Percentiles rank a stretch among this genome's conserved stretches.
These are phyloP conservation scores for Tillus elongatus DNA, from an alignment of 2,888 invertebrate species.

Conservation along the genomic window DNA sequence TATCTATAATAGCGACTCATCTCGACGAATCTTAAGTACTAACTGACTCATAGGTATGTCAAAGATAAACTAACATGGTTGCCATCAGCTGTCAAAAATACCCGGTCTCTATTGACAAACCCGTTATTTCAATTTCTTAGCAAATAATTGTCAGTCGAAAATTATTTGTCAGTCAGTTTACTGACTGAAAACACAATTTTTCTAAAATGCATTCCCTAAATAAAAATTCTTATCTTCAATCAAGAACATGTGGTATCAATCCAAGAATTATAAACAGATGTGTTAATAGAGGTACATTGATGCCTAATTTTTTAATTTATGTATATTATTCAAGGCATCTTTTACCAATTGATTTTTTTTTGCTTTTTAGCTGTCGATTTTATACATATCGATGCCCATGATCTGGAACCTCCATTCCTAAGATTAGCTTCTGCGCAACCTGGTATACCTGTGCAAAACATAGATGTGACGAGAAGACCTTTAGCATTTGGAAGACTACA, in stretches of 20 bases:
- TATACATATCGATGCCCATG: slow-evolving; percentile 27
- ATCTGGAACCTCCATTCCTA: slow-evolving; percentile 33
- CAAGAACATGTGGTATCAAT: slow-evolving; percentile 28
- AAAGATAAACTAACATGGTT: no score
- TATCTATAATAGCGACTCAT: no score
- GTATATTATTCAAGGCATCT: no score
- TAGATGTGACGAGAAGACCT: slow-evolving; percentile 40
- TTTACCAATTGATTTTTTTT: no score
- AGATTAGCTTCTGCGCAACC: slow-evolving; percentile 40
- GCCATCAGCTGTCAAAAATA: no score
- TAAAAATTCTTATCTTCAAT: slow-evolving; percentile 38
- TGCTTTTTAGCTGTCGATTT: slow-evolving; percentile 29
- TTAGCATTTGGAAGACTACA: slow-evolving; percentile 41
- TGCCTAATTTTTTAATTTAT: slow-evolving; percentile 7
- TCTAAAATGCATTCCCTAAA: slow-evolving; percentile 33
- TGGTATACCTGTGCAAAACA: slow-evolving; percentile 36
- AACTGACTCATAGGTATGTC: no score
- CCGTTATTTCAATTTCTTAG: no score
- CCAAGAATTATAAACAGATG: slow-evolving; percentile 36
- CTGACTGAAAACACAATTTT: no score
- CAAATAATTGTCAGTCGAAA: no score
- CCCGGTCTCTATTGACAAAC: no score
- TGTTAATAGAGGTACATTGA: slow-evolving; percentile 31
- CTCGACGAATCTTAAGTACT: no score
- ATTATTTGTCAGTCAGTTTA: no score